Percentiles rank a stretch among this genome's conserved stretches.
phyloP scores from a whole-genome alignment of 2,113 vertebrate genomes.

The Daphoenositta chrysoptera region DNA sequence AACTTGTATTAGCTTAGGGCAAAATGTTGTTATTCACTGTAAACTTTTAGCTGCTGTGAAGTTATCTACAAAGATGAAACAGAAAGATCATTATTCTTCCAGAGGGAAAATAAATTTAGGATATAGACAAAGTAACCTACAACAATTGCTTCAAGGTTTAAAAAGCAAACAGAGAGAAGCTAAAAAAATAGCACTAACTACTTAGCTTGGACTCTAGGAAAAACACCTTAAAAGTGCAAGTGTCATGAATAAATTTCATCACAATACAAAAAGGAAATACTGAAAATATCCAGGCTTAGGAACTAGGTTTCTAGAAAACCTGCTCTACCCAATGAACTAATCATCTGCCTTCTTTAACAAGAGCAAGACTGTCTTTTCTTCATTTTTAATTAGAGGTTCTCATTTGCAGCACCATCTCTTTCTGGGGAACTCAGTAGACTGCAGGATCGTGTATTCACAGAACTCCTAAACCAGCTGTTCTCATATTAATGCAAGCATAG shows the following conservation, averaged over 20 bases:
- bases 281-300: neutral
- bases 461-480: neutral
- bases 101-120: neutral
- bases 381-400: neutral
- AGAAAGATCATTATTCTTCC: neutral
- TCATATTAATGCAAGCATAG: neutral
- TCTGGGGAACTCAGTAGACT: neutral
- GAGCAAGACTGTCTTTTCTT: neutral
- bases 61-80: conserved; percentile 67
- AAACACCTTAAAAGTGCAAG: neutral
- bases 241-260: neutral
- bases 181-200: neutral
- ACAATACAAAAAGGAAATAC: neutral
- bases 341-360: neutral
- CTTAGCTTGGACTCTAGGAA: neutral
- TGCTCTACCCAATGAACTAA: neutral
- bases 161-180: neutral
- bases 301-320: neutral
- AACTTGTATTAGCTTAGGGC: conserved; percentile 51
- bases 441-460: neutral
- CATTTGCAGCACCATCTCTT: neutral
- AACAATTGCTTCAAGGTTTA: neutral
- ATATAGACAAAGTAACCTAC: neutral
- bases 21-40: conserved; percentile 67
- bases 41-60: conserved; percentile 72